Percentiles rank a stretch among this genome's conserved stretches.
These are phyloP conservation scores for Riparia riparia DNA, from an alignment of 2,113 vertebrate species.

Conservation along the genomic window DNA sequence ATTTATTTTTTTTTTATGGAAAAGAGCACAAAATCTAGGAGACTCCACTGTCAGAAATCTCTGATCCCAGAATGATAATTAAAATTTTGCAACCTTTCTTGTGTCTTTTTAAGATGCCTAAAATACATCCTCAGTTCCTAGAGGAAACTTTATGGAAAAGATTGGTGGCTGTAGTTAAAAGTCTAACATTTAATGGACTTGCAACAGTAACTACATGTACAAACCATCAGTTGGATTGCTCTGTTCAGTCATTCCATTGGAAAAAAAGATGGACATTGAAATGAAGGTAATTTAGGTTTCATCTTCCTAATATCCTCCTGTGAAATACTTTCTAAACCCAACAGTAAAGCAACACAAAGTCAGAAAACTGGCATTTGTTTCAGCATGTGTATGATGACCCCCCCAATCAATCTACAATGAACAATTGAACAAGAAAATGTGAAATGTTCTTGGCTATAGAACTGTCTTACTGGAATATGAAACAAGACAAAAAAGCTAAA, in stretches of 20 bases:
- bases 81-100: not conserved
- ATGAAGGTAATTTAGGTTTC: not conserved
- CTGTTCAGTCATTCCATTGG: not conserved
- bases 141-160: not conserved
- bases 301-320: not conserved
- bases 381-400: fast-evolving
- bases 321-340: not conserved
- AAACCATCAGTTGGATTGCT: not conserved
- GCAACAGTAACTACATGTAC: not conserved
- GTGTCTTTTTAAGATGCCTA: not conserved
- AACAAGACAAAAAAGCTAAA: not conserved
- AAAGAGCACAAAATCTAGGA: not conserved
- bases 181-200: not conserved
- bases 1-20: not conserved
- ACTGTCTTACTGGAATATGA: not conserved
- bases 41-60: not conserved
- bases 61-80: not conserved
- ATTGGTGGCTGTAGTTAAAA: not conserved
- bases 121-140: not conserved
- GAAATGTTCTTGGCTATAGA: not conserved
- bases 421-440: not conserved
- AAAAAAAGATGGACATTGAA: not conserved
- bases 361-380: not conserved
- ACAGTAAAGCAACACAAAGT: not conserved
- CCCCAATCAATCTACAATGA: not conserved